These are phyloP conservation scores for Gnatocerus cornutus DNA, from an alignment of 2,888 invertebrate genomes.

Conservation along the genomic window DNA sequence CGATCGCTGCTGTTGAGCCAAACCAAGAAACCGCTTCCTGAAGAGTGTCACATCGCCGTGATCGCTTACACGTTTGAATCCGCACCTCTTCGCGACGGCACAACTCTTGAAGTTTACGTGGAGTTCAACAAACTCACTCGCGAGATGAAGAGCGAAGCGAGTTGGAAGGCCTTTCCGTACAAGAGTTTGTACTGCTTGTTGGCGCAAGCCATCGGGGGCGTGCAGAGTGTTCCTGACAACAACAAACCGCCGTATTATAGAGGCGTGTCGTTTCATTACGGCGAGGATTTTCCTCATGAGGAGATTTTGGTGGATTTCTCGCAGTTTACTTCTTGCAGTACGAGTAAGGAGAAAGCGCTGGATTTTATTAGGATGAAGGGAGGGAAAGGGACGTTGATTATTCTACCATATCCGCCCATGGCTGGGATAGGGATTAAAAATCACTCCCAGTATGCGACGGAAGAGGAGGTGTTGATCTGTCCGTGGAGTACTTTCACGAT, in stretches of 20 bases:
- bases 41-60: slow-evolving; percentile 5
- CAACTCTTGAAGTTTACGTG: slow-evolving; percentile 2
- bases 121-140: slow-evolving; percentile 3
- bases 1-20: background rate
- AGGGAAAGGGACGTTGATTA: background rate
- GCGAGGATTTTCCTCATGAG: background rate
- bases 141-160: background rate
- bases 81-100: background rate
- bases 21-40: background rate
- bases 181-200: slow-evolving; percentile 16
- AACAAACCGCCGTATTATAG: slow-evolving; percentile 1
- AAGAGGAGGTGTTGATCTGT: slow-evolving; percentile 10
- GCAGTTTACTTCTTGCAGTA: slow-evolving; percentile 3
- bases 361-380: slow-evolving; percentile 1
- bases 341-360: background rate
- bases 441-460: background rate
- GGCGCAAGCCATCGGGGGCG: background rate
- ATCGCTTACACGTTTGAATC: slow-evolving; percentile 11
- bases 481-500: slow-evolving; percentile 10
- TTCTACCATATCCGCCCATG: slow-evolving; percentile 3
- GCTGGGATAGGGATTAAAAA: slow-evolving; percentile 1
- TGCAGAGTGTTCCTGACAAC: slow-evolving; percentile 7
- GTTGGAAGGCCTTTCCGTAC: slow-evolving; percentile 8
- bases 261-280: background rate
- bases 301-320: slow-evolving; percentile 1